Evolutionary conservation across 2,797 vertebrate species (phyloP).

Genomic region (Glossophaga mutica): DNA sequence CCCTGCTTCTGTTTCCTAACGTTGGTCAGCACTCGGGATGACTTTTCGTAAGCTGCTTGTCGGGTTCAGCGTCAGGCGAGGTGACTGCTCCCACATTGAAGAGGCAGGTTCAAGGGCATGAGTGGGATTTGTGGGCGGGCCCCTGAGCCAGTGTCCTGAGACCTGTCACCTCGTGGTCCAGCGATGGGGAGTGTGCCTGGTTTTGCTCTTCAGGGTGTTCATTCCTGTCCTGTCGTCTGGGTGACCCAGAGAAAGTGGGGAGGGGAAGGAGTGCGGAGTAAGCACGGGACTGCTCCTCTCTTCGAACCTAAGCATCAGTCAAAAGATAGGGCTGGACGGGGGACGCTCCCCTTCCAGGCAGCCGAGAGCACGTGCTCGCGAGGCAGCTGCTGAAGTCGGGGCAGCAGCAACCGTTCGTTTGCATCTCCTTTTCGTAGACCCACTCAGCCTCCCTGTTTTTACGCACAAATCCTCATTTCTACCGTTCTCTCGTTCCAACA

Average conservation of each 20-base stretch:
- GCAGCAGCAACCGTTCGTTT: neutral
- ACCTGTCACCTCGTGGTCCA: neutral
- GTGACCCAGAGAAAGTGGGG: neutral
- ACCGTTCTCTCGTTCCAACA: slow-evolving; percentile 67
- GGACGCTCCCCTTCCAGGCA: neutral
- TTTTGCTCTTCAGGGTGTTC: no score
- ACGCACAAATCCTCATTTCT: neutral
- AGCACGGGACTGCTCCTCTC: neutral
- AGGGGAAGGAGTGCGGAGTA: no score
- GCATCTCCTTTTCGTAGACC: neutral
- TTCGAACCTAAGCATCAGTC: neutral
- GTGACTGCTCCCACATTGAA: neutral
- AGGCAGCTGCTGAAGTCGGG: rapidly evolving
- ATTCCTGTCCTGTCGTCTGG: neutral
- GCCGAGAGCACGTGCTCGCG: neutral
- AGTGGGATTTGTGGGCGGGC: neutral
- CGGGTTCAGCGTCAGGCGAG: neutral
- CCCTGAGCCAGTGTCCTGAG: neutral
- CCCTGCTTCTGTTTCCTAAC: no score
- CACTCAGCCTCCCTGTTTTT: neutral
- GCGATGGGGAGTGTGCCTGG: neutral
- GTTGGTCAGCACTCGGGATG: neutral
- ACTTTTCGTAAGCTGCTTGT: neutral
- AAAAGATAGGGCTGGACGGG: neutral
- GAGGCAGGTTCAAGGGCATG: neutral